These are phyloP conservation scores for Synaphobranchus kaupii DNA, from an alignment of 2,797 vertebrate genomes.

Conservation along the genomic window DNA sequence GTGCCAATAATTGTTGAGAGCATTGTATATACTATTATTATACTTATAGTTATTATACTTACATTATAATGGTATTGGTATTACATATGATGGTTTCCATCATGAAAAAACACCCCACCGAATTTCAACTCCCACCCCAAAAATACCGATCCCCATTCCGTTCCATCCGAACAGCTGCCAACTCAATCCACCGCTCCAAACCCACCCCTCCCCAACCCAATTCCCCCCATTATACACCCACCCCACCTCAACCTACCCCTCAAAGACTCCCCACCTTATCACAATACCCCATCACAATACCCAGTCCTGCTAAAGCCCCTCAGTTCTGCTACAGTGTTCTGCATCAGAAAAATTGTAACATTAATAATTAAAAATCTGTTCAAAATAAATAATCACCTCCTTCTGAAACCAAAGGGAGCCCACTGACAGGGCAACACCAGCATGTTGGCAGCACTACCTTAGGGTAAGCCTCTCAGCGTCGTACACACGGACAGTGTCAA, in stretches of 20 bases:
- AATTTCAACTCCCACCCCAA: background rate
- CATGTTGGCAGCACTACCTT: too few relatives aligned
- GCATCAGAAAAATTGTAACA: background rate
- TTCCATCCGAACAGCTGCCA: background rate
- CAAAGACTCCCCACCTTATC: too few relatives aligned
- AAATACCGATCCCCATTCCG: background rate
- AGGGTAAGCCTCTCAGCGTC: background rate
- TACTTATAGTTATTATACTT: too few relatives aligned
- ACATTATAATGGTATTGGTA: too few relatives aligned
- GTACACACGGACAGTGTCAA: background rate
- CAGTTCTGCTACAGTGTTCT: background rate
- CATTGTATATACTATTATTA: background rate
- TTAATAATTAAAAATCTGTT: background rate
- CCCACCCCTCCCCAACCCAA: too few relatives aligned
- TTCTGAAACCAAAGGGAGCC: background rate
- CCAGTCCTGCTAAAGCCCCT: too few relatives aligned
- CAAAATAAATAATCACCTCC: background rate
- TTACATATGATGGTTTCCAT: too few relatives aligned
- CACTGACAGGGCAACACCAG: background rate
- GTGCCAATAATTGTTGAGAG: too few relatives aligned
- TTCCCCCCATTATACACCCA: too few relatives aligned
- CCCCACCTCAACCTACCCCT: too few relatives aligned
- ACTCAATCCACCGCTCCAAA: background rate
- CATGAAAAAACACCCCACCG: too few relatives aligned
- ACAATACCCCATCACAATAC: too few relatives aligned